phyloP scores from a whole-genome alignment of 2,888 invertebrate species.

The Dusona sp. region DNA sequence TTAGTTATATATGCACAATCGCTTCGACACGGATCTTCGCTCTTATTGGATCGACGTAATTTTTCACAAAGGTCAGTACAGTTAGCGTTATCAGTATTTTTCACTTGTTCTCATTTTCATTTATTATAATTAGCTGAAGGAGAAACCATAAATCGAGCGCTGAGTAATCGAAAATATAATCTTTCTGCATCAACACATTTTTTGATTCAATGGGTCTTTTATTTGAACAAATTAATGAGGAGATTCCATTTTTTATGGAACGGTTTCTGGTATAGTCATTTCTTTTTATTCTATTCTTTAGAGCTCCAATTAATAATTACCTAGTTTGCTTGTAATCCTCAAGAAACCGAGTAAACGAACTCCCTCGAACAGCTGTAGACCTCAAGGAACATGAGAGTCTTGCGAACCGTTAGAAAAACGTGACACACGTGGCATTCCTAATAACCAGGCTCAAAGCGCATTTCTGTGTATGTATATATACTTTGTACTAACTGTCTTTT shows the following conservation, averaged over 20 bases:
- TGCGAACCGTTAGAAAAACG: slow-evolving; percentile 72
- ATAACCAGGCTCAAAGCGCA: slow-evolving; percentile 64
- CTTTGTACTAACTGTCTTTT: slow-evolving; percentile 17
- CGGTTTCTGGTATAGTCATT: neutral
- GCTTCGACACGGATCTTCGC: slow-evolving; percentile 48
- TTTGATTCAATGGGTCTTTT: neutral
- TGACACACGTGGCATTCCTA: slow-evolving; percentile 72
- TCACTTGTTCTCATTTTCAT: neutral
- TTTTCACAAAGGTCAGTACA: slow-evolving; percentile 55
- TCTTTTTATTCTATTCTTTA: neutral
- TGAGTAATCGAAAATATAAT: neutral
- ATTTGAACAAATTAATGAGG: neutral
- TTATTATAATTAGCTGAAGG: neutral
- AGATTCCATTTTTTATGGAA: neutral
- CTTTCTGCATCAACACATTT: neutral
- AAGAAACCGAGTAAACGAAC: slow-evolving; percentile 42
- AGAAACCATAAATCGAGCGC: neutral
- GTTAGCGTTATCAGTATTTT: neutral
- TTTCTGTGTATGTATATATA: slow-evolving; percentile 38
- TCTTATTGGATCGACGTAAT: slow-evolving; percentile 32
- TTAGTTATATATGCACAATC: slow-evolving; percentile 11
- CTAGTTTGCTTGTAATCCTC: slow-evolving; percentile 4
- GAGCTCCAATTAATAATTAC: neutral
- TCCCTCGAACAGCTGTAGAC: slow-evolving; percentile 43
- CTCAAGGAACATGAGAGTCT: slow-evolving; percentile 49